phyloP scores from a whole-genome alignment of 2,888 invertebrate species.

The Eupithecia insigniata region DNA sequence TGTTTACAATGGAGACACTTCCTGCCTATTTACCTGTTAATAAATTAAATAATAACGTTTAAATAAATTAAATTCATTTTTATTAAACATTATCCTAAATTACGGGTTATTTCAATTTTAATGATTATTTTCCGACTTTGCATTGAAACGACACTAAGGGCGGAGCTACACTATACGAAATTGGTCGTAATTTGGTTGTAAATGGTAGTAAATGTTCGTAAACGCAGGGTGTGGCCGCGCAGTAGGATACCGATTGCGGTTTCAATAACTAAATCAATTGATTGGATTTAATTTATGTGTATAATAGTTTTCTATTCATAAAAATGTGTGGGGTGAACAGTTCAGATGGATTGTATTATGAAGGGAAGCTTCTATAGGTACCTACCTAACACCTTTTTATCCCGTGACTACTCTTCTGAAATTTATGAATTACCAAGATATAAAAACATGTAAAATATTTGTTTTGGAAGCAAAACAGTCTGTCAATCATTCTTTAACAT shows the following conservation, averaged over 20 bases:
- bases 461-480: constrained; percentile 19
- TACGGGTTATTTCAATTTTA: neutral
- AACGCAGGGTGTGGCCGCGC: constrained; percentile 18
- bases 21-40: no score
- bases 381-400: no score
- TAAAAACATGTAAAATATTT: neutral
- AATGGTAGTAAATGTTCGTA: neutral
- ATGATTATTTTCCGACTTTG: neutral
- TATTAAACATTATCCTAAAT: neutral
- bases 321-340: neutral
- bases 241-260: constrained; percentile 7
- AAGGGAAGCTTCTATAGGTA: neutral
- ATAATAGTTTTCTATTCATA: constrained; percentile 9
- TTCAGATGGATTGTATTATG: neutral
- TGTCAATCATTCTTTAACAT: constrained; percentile 31
- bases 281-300: constrained; percentile 6
- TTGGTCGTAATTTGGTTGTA: constrained; percentile 20
- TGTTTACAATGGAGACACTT: no score
- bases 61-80: neutral
- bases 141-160: constrained; percentile 11
- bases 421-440: no score
- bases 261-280: neutral
- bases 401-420: no score
- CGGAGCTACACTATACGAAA: constrained; percentile 2
- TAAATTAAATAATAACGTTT: no score